phyloP scores from a whole-genome alignment of 2,888 invertebrate species.

The Trachelus tabidus region DNA sequence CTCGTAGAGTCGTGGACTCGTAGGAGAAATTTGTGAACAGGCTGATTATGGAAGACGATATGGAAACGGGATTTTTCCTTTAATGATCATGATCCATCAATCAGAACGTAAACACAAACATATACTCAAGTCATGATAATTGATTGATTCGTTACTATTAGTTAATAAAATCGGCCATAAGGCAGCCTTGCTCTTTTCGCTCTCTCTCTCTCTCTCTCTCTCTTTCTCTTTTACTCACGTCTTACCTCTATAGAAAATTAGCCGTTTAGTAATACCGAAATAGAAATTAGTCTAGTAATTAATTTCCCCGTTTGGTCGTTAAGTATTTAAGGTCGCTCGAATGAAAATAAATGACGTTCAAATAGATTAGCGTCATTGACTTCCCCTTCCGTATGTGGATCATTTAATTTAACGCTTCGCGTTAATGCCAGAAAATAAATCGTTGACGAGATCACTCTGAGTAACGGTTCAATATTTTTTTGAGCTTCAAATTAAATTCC shows the following conservation, averaged over 20 bases:
- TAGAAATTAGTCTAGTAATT: background rate
- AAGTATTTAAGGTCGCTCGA: background rate
- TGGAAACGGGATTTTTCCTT: background rate
- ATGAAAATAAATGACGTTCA: conserved; percentile 1
- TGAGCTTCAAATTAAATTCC: background rate
- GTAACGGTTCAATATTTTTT: background rate
- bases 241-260: background rate
- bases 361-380: background rate
- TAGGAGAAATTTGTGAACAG: background rate
- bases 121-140: background rate
- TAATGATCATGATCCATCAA: background rate
- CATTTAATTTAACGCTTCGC: background rate
- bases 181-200: background rate
- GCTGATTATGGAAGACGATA: background rate
- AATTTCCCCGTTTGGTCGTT: background rate
- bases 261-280: background rate
- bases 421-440: background rate
- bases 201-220: too few relatives aligned
- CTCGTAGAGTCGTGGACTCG: background rate
- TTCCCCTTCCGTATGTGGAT: background rate
- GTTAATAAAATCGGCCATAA: background rate
- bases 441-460: background rate
- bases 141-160: background rate
- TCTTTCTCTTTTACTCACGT: background rate
- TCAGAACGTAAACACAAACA: background rate